phyloP scores from a whole-genome alignment of 2,113 vertebrate genomes.

The Coreoperca whiteheadi region DNA sequence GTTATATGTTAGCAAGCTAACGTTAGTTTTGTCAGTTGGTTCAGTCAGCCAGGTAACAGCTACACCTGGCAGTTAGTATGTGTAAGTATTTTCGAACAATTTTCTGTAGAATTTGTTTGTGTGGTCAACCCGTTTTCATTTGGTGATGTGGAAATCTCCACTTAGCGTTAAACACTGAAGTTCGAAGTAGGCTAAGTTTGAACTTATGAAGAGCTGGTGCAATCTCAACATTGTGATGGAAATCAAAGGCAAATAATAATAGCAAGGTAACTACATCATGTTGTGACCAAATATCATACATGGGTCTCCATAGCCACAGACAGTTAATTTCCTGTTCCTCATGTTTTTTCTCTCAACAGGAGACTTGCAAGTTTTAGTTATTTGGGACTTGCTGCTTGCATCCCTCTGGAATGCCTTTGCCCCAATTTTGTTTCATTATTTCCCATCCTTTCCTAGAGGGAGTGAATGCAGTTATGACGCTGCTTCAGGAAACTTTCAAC shows the following conservation, averaged over 20 bases:
- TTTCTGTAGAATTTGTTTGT: neutral
- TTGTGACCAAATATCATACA: constrained; percentile 1
- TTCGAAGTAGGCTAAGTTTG: neutral
- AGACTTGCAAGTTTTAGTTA: constrained; percentile 25
- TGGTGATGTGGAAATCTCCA: neutral
- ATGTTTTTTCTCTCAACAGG: constrained; percentile 8
- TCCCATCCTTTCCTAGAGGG: constrained; percentile 29
- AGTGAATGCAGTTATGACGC: constrained; percentile 8
- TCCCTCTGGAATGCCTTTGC: constrained; percentile 44
- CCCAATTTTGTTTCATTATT: constrained; percentile 57
- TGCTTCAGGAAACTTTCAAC: constrained; percentile 34
- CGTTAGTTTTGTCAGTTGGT: neutral
- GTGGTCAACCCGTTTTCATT: neutral
- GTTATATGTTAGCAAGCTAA: neutral
- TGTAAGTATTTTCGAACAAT: neutral
- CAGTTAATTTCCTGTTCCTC: constrained; percentile 7
- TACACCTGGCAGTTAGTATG: neutral
- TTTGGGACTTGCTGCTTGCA: constrained; percentile 30
- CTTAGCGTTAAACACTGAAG: neutral
- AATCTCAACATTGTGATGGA: constrained; percentile 7
- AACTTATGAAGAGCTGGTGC: neutral
- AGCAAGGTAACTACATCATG: neutral
- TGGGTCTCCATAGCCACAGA: neutral
- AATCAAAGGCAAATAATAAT: constrained; percentile 17
- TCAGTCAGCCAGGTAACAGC: neutral